A percentile compares a stretch with the other conserved stretches of the same genome.
Conservation (phyloP, 2,888 invertebrate species). For the Stegophylla sp. region DNA sequence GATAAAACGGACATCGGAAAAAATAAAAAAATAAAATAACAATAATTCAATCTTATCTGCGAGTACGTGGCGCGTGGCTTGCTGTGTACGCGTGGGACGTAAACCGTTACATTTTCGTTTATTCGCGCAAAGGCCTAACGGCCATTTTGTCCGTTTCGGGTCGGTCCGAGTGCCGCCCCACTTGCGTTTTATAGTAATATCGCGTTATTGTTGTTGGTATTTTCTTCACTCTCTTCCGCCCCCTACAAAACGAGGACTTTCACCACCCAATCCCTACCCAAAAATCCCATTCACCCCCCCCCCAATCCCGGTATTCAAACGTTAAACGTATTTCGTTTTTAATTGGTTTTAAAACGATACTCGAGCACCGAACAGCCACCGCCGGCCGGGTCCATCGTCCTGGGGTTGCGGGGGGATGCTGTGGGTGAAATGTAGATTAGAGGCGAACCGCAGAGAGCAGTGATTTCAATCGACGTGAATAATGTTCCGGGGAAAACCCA, state of each 20-base stretch:
- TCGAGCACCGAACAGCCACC: not conserved
- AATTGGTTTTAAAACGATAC: slow-evolving; percentile 53
- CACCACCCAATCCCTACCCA: too few species aligned
- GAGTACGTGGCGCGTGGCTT: not conserved
- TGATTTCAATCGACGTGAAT: slow-evolving; percentile 57
- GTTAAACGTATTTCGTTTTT: slow-evolving; percentile 23
- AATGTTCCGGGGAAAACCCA: slow-evolving; percentile 17
- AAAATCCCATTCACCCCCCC: not conserved
- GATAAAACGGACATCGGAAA: too few species aligned
- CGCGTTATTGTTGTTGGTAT: not conserved
- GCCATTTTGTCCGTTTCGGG: too few species aligned
- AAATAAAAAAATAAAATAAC: not conserved
- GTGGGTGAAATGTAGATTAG: slow-evolving; percentile 47
- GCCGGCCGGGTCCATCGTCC: not conserved
- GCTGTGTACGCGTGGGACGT: not conserved
- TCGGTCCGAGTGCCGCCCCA: too few species aligned
- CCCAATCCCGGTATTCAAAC: not conserved
- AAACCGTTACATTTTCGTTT: not conserved
- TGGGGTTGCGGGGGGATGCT: not conserved
- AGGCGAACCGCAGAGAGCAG: slow-evolving; percentile 45
- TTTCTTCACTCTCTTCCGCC: not conserved
- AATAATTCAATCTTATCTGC: slow-evolving; percentile 34
- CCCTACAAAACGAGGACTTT: too few species aligned
- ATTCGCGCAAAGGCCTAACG: too few species aligned
- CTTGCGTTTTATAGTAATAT: too few species aligned